Conservation (phyloP, 1,140 invertebrate species). For the Zaprionus gabonicus region DNA sequence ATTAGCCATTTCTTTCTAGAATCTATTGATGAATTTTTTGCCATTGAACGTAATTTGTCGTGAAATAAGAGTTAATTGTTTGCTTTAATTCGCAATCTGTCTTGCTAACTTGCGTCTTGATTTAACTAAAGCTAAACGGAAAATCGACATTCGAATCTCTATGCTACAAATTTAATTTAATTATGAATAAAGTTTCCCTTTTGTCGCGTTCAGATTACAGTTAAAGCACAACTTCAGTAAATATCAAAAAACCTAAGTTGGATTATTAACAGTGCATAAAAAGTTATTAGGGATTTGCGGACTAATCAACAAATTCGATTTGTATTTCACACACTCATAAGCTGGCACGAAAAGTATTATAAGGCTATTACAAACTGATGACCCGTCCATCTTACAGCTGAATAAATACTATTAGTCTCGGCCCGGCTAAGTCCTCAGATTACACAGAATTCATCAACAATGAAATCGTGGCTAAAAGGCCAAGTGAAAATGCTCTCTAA, state of each 20-base stretch:
- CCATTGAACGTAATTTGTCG: constrained; percentile 44
- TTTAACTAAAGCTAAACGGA: background rate
- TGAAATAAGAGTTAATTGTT: constrained; percentile 47
- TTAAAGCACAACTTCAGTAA: background rate
- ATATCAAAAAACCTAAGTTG: background rate
- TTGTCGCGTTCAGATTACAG: background rate
- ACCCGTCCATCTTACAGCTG: constrained; percentile 45
- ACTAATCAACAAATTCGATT: constrained; percentile 26
- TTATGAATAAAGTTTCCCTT: background rate
- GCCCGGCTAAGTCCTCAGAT: constrained; percentile 37
- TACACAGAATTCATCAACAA: constrained; percentile 72
- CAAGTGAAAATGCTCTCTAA: constrained; percentile 70
- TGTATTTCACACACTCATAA: constrained; percentile 14
- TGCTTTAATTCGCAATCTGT: constrained; percentile 1
- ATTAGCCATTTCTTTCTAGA: background rate
- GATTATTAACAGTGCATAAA: background rate
- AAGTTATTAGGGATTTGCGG: constrained; percentile 12
- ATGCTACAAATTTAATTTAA: background rate
- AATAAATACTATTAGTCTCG: constrained; percentile 49
- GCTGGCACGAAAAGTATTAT: constrained; percentile 5
- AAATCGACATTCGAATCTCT: background rate
- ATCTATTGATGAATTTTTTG: background rate
- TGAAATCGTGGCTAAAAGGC: constrained; percentile 57
- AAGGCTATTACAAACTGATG: constrained; percentile 49
- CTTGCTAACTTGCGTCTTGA: background rate